phyloP scores from a whole-genome alignment of 2,797 vertebrate species.

The Peromyscus attwateri region DNA sequence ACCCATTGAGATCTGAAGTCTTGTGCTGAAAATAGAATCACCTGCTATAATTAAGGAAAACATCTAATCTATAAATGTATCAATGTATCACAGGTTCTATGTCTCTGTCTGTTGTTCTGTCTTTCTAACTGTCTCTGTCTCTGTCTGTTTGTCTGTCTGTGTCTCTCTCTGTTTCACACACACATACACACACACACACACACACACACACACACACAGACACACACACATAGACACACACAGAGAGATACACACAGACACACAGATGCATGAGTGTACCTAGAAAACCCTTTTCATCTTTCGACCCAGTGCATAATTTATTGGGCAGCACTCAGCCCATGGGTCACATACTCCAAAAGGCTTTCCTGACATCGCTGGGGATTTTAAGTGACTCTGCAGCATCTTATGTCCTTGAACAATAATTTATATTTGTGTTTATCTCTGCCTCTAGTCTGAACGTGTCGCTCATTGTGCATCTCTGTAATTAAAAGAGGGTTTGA shows the following conservation, averaged over 20 bases:
- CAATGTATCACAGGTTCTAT: background rate
- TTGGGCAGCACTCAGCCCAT: background rate
- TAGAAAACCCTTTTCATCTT: background rate
- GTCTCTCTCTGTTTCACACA: background rate
- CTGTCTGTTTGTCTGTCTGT: background rate
- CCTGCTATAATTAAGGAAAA: background rate
- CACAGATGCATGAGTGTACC: accelerated
- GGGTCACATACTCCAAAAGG: background rate
- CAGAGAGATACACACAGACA: background rate
- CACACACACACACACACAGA: background rate
- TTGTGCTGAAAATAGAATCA: background rate
- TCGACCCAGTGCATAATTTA: background rate
- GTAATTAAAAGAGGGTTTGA: conserved; percentile 43
- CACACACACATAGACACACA: background rate
- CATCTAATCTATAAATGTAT: background rate
- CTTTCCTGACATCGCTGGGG: background rate
- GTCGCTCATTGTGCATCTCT: conserved; percentile 21
- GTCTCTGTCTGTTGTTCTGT: background rate
- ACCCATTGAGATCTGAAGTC: background rate
- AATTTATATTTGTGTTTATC: conserved; percentile 60
- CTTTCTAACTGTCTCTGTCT: background rate
- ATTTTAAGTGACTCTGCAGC: background rate
- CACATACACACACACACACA: background rate
- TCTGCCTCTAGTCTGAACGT: background rate
- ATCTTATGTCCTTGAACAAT: background rate